Base-by-base conservation (phyloP, 1,140 invertebrate species). In the Drosophila ananassae region DNA sequence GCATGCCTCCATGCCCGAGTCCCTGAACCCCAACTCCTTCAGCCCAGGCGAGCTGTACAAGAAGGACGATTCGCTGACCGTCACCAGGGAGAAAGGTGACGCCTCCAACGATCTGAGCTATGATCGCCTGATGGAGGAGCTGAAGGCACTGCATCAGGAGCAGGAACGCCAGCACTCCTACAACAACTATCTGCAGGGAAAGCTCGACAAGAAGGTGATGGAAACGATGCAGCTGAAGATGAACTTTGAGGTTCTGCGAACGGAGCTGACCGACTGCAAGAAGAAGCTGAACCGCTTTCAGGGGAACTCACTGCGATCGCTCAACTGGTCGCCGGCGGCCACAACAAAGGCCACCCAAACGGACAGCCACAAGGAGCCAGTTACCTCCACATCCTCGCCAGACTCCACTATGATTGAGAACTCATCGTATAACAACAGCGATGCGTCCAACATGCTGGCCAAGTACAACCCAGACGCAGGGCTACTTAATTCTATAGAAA, bases 1-100 rank as follows among this genome's bases (percentile, higher is more conserved):
- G 6, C 90, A 91, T 56, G 62, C 74, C 22, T 91, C 90, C 2
- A 75, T 91, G 89, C 90, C 90, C 0, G 84, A 87, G n/a, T 73
- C 62, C 10, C 41, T 90, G 3, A 82, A 75, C n/a, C 79, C 80
- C 2, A 73, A 22, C 4, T 46, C 57, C 21, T 55, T 37, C 25
- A 71, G 63, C 32, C 56, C 50, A 9, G 73, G 79, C 7, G 73
- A 80, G 30, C 32, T 74, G 32, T 64, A 73, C 13, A 62, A 73
- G 10, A 56, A 69, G 34, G 56, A 76, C 2, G 58, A 57, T 17
- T 73, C 61, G 1, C 21, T 52, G 12, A 34, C 53, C 12, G 73
- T 79, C 54, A 55, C 30, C 21, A 73, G 58, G 5, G 13, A 72
- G 13, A 0, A 3, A 5, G 41, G n/a, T 2, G 25, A 5, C 7